Evolutionary conservation across 2,113 vertebrate genomes (phyloP).

Genomic region (Tauraco erythrolophus): DNA sequence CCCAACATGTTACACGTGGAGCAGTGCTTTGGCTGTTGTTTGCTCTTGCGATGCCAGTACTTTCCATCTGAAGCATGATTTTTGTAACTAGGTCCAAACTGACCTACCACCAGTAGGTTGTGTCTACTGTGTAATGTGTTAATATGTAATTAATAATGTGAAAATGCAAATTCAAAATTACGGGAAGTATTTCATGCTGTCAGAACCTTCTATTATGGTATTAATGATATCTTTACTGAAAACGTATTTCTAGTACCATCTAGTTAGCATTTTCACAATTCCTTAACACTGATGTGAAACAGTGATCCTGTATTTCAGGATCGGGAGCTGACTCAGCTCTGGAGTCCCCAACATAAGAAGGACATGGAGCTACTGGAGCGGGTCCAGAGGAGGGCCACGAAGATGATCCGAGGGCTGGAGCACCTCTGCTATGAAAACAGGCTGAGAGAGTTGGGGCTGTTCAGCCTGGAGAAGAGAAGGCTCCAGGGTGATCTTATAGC

Average conservation of each 20-base stretch:
- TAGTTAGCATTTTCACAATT: not conserved
- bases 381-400: too few relatives aligned
- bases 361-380: too few relatives aligned
- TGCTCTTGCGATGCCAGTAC: not conserved
- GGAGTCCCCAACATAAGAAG: too few relatives aligned
- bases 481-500: too few relatives aligned
- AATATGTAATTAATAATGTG: not conserved
- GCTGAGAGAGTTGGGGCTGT: too few relatives aligned
- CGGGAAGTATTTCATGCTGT: not conserved
- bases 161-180: not conserved
- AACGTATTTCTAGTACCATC: not conserved
- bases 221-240: not conserved
- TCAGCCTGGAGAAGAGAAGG: too few relatives aligned
- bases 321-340: too few relatives aligned
- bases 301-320: not conserved
- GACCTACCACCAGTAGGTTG: not conserved
- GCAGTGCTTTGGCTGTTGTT: not conserved
- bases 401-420: too few relatives aligned
- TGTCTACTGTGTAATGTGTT: not conserved
- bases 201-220: not conserved
- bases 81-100: not conserved
- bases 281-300: not conserved
- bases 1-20: accelerated
- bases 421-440: too few relatives aligned
- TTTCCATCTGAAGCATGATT: not conserved